A percentile compares a stretch with the other conserved stretches of the same genome.
These are phyloP conservation scores for Tuta absoluta DNA, from an alignment of 2,888 invertebrate genomes.

Conservation along the genomic window DNA sequence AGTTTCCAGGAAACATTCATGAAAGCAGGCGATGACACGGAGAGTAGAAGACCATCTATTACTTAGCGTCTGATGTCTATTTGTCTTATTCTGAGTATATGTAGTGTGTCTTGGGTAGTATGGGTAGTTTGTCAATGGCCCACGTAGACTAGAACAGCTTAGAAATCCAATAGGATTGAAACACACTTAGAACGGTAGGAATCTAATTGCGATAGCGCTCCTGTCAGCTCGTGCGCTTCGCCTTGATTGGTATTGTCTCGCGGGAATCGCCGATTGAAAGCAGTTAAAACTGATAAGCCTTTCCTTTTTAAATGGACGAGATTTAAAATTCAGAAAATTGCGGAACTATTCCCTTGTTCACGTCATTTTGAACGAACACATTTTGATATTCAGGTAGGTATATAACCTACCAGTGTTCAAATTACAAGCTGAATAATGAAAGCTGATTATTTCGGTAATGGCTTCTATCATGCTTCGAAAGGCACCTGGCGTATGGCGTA, in stretches of 20 bases:
- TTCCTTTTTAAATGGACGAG: neutral
- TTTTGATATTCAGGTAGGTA: neutral
- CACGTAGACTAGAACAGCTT: neutral
- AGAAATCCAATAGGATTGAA: slow-evolving; percentile 16
- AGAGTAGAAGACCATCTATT: neutral
- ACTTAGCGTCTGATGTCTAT: slow-evolving; percentile 4
- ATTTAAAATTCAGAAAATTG: slow-evolving; percentile 2
- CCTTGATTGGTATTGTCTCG: slow-evolving; percentile 15
- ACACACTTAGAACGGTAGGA: slow-evolving; percentile 18
- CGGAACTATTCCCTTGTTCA: neutral
- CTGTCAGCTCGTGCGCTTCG: slow-evolving; percentile 7
- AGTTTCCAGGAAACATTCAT: slow-evolving; percentile 7
- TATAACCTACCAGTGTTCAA: neutral
- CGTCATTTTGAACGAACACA: neutral
- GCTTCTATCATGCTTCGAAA: neutral
- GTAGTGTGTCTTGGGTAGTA: slow-evolving; percentile 1
- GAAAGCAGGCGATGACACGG: neutral
- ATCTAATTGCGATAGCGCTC: slow-evolving; percentile 17
- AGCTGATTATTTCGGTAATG: neutral
- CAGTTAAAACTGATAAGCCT: neutral
- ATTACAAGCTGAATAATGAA: neutral
- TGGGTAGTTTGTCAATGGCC: slow-evolving; percentile 19
- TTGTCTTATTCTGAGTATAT: slow-evolving; percentile 10
- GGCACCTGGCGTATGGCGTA: neutral
- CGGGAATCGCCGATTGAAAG: slow-evolving; percentile 11